A percentile compares a stretch with the other conserved stretches of the same genome.
phyloP scores from a whole-genome alignment of 2,113 vertebrate species.

The Alligator sinensis region DNA sequence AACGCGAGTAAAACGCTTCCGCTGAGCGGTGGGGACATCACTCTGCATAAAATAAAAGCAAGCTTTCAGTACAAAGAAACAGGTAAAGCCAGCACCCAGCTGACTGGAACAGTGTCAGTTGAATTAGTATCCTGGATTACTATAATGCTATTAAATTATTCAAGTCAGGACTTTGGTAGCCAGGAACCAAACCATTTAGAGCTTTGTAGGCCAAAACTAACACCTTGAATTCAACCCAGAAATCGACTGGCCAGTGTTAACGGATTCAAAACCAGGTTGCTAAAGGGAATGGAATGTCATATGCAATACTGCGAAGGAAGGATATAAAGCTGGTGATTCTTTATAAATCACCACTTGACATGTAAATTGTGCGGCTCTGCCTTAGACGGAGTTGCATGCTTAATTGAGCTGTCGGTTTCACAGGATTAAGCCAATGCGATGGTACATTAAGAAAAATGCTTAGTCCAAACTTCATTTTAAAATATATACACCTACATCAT shows the following conservation, averaged over 20 bases:
- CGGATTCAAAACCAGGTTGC: neutral
- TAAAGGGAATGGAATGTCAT: neutral
- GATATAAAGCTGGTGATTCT: neutral
- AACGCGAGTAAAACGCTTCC: slow-evolving; percentile 96
- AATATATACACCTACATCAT: slow-evolving; percentile 87
- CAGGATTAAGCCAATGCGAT: fast-evolving
- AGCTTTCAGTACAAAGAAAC: slow-evolving; percentile 9
- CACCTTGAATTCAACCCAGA: neutral
- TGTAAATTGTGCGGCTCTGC: neutral
- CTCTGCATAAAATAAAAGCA: slow-evolving; percentile 79
- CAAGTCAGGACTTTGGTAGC: neutral
- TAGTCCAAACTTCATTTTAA: neutral
- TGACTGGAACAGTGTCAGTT: neutral
- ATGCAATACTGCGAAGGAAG: neutral
- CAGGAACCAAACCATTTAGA: neutral
- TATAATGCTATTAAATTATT: neutral
- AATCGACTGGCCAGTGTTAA: neutral
- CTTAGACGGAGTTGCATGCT: neutral
- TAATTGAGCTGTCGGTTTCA: neutral
- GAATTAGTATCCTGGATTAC: neutral
- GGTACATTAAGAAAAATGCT: neutral
- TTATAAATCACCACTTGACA: neutral
- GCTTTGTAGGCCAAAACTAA: neutral
- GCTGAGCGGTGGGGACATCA: slow-evolving; percentile 95
- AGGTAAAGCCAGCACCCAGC: slow-evolving; percentile 1